Percentiles rank a stretch among this genome's conserved stretches.
These are phyloP conservation scores for Nowickia ferox DNA, from an alignment of 2,888 invertebrate species.

Conservation along the genomic window DNA sequence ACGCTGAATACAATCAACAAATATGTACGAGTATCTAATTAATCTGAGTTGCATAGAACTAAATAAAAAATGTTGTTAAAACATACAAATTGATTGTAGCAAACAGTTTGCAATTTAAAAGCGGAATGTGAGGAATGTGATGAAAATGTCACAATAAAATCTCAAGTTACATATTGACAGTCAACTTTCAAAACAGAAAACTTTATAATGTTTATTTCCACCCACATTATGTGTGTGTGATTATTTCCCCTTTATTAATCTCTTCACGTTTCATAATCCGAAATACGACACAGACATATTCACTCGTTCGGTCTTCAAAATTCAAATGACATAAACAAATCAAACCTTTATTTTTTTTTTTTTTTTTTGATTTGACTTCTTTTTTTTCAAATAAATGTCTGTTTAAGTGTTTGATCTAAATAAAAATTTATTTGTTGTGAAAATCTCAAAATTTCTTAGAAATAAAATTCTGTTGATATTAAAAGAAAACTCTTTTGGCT, in stretches of 20 bases:
- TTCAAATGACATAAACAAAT: slow-evolving; percentile 45
- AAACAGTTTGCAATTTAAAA: background rate
- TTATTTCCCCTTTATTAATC: background rate
- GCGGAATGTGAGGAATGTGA: slow-evolving; percentile 10
- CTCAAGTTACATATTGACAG: background rate
- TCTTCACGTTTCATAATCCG: background rate
- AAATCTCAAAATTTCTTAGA: slow-evolving; percentile 15
- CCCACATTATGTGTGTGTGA: background rate
- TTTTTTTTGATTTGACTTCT: too few relatives aligned
- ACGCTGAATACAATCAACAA: too few relatives aligned
- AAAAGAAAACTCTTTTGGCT: background rate
- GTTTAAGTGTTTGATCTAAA: background rate
- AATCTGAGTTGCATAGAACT: too few relatives aligned
- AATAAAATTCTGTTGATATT: background rate
- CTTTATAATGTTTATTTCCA: background rate
- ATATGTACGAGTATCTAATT: too few relatives aligned
- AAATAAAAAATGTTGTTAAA: too few relatives aligned
- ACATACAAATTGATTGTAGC: too few relatives aligned
- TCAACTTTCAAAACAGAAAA: slow-evolving; percentile 5
- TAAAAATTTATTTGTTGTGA: background rate
- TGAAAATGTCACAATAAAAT: slow-evolving; percentile 14
- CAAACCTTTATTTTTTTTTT: too few relatives aligned
- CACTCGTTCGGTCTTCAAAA: slow-evolving; percentile 1
- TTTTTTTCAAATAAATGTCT: background rate
- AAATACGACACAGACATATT: slow-evolving; percentile 5